Evolutionary conservation across 1,140 invertebrate species (phyloP).

Genomic region (Frieseomelitta varia): DNA sequence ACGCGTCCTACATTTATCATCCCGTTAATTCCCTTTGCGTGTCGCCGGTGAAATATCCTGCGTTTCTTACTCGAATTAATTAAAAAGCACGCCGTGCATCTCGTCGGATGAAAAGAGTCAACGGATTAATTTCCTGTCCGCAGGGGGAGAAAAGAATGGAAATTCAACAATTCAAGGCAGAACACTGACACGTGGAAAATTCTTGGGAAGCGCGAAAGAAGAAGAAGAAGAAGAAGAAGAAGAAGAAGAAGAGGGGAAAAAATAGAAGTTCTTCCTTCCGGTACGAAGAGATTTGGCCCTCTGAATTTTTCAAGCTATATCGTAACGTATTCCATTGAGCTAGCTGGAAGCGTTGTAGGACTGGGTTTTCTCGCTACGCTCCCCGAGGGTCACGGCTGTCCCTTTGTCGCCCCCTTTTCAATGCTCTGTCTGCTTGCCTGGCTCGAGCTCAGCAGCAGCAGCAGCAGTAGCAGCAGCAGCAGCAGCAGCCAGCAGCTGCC

Average conservation of each 20-base stretch:
- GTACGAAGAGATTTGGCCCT: conserved; percentile 1
- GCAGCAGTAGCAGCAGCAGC: neutral
- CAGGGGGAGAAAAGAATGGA: too few relatives aligned
- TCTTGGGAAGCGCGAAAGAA: neutral
- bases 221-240: too few relatives aligned
- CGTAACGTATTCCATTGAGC: conserved; percentile 73
- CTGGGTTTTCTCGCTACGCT: conserved; percentile 57
- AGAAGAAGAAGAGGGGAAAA: too few relatives aligned
- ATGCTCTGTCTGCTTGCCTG: conserved; percentile 10
- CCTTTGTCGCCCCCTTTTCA: conserved; percentile 71
- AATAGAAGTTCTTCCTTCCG: conserved; percentile 1
- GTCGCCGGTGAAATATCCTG: too few relatives aligned
- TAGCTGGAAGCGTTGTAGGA: conserved; percentile 41
- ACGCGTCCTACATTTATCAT: neutral
- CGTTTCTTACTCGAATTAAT: neutral
- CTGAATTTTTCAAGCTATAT: conserved; percentile 49
- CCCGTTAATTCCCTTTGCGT: neutral
- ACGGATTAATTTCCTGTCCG: neutral
- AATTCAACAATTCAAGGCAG: neutral
- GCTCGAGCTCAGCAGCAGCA: neutral
- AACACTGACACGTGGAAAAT: neutral
- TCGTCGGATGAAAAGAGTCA: neutral
- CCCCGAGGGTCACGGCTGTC: conserved; percentile 70
- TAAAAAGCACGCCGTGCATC: neutral
- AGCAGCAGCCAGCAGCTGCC: conserved; percentile 5